phyloP scores from a whole-genome alignment of 1,140 invertebrate species.

The Drosophila ogumai region DNA sequence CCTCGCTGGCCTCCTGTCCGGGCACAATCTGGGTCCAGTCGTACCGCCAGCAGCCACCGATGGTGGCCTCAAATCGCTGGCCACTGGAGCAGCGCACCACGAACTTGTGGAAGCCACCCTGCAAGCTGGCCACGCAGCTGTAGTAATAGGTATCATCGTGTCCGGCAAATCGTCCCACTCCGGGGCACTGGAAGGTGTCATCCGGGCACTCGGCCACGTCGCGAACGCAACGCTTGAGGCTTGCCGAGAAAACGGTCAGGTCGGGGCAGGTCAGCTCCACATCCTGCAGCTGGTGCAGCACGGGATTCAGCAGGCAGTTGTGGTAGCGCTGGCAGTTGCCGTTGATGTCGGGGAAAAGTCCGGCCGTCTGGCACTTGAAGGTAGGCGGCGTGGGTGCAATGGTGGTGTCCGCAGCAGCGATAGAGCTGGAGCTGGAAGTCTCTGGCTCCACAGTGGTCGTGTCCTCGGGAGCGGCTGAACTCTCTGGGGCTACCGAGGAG shows the following conservation, averaged over 20 bases:
- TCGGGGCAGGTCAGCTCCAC: constrained; percentile 47
- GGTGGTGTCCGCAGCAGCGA: constrained; percentile 23
- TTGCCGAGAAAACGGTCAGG: constrained; percentile 45
- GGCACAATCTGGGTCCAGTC: constrained; percentile 65
- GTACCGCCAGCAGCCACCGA: constrained; percentile 65
- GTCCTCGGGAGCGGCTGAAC: constrained; percentile 13
- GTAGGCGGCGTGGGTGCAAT: constrained; percentile 48
- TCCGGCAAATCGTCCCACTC: constrained; percentile 51
- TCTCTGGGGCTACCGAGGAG: neutral
- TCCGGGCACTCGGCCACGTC: constrained; percentile 61
- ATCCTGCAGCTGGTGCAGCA: constrained; percentile 25
- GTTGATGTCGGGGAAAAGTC: constrained; percentile 49
- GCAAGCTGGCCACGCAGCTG: constrained; percentile 50
- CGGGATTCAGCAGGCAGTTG: constrained; percentile 49
- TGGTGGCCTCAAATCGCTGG: constrained; percentile 47
- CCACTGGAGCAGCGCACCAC: constrained; percentile 65
- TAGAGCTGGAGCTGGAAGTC: constrained; percentile 6
- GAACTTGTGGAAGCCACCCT: constrained; percentile 66
- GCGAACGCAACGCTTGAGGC: constrained; percentile 52
- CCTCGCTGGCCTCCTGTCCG: constrained; percentile 50
- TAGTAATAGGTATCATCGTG: constrained; percentile 69
- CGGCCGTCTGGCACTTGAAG: constrained; percentile 51
- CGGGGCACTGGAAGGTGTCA: constrained; percentile 50
- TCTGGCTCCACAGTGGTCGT: constrained; percentile 24
- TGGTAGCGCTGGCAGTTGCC: constrained; percentile 64